Conservation (phyloP, 35 echinoderm and acorn worm species). For the Acanthaster planci region DNA sequence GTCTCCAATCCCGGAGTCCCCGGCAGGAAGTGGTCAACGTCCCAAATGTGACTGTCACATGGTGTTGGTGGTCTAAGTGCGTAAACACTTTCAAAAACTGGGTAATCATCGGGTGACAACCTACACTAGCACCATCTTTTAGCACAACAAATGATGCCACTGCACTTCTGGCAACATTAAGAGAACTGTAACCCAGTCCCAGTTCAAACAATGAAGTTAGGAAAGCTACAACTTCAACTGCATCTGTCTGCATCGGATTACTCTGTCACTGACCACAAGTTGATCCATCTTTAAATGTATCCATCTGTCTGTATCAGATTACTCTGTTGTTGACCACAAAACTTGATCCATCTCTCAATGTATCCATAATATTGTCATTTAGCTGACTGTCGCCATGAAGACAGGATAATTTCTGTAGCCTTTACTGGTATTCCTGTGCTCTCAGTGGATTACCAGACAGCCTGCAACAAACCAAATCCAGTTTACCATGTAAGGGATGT, state of each 20-base stretch:
- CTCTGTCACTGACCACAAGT: constrained; percentile 41
- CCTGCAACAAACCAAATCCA: constrained; percentile 60
- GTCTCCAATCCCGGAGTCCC: too few species aligned
- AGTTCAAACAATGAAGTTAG: constrained; percentile 29
- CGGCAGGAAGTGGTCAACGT: too few species aligned
- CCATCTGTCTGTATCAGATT: constrained; percentile 46
- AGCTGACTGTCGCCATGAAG: constrained; percentile 67
- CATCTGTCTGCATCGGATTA: constrained; percentile 48
- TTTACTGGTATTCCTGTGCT: constrained; percentile 39
- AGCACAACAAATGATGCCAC: constrained; percentile 40
- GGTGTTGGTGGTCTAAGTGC: constrained; percentile 44
- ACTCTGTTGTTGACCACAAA: constrained; percentile 41
- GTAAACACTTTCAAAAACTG: constrained; percentile 67
- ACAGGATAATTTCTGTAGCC: constrained; percentile 61
- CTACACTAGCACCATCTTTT: constrained; percentile 25
- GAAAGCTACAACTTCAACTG: constrained; percentile 13
- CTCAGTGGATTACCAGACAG: constrained; percentile 60
- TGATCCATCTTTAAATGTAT: constrained; percentile 59
- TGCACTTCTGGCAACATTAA: constrained; percentile 67
- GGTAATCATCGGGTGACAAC: constrained; percentile 45
- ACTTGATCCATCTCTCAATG: constrained; percentile 63
- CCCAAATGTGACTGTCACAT: constrained; percentile 54
- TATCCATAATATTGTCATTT: constrained; percentile 49
- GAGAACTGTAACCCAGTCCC: constrained; percentile 43
- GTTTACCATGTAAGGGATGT: too few species aligned